phyloP scores from a whole-genome alignment of 2,113 vertebrate genomes.

The Phrynosoma blainvillii region DNA sequence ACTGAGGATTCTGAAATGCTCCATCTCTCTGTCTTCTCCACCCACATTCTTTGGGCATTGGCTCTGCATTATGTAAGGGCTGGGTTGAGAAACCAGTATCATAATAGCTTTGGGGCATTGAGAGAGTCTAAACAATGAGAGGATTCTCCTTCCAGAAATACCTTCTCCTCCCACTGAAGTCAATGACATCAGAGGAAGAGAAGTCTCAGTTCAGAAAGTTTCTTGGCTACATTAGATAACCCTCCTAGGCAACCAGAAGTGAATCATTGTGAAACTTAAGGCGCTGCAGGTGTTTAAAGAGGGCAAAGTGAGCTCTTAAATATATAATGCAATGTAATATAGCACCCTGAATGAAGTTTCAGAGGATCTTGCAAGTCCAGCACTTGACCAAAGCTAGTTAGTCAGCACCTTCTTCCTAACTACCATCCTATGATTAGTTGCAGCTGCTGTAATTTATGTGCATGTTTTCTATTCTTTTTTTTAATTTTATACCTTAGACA shows the following conservation, averaged over 20 bases:
- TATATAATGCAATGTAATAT: neutral
- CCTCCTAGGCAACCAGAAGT: neutral
- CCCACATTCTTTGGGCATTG: conserved; percentile 58
- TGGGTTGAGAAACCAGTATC: conserved; percentile 53
- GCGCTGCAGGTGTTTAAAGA: neutral
- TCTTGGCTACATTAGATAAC: neutral
- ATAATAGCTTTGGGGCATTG: conserved; percentile 37
- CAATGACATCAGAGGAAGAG: conserved; percentile 25
- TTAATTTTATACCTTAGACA: too few relatives aligned
- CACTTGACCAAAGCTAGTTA: neutral
- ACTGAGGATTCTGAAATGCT: conserved; percentile 51
- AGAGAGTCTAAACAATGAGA: conserved; percentile 59
- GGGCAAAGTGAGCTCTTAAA: neutral
- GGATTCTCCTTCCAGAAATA: conserved; percentile 24
- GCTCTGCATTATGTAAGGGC: conserved; percentile 51
- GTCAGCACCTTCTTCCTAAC: neutral
- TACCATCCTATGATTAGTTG: neutral
- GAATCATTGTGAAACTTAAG: neutral
- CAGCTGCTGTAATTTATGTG: neutral
- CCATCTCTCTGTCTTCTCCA: conserved; percentile 52
- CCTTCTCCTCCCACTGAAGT: conserved; percentile 31
- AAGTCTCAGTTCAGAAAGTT: neutral
- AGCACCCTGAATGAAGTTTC: neutral
- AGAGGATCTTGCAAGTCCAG: neutral
- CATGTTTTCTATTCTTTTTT: too few relatives aligned